Evolutionary conservation across 2,888 invertebrate genomes (phyloP).

Genomic region (Rhamnusium bicolor): DNA sequence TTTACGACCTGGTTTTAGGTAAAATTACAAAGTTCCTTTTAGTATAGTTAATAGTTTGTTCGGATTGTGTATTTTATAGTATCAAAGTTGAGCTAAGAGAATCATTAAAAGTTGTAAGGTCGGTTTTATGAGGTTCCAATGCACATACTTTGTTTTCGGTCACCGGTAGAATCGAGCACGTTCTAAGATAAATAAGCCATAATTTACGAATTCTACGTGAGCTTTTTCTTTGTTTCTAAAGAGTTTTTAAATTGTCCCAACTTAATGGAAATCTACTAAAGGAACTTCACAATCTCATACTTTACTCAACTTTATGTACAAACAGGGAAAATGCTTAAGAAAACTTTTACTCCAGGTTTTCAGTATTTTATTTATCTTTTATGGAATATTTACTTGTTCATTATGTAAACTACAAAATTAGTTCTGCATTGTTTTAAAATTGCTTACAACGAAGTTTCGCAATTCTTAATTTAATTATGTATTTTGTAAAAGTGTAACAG

Average conservation of each 20-base stretch:
- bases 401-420: slow-evolving; percentile 33
- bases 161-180: slow-evolving; percentile 45
- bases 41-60: slow-evolving; percentile 23
- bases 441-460: neutral
- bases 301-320: slow-evolving; percentile 39
- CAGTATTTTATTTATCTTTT: slow-evolving; percentile 25
- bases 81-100: slow-evolving; percentile 29
- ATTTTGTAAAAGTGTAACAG: neutral
- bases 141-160: slow-evolving; percentile 42
- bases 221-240: slow-evolving; percentile 46
- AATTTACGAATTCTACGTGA: slow-evolving; percentile 51
- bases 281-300: slow-evolving; percentile 37
- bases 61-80: slow-evolving; percentile 29
- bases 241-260: slow-evolving; percentile 46
- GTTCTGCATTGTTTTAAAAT: slow-evolving; percentile 29
- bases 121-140: slow-evolving; percentile 49
- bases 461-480: neutral
- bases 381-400: slow-evolving; percentile 30
- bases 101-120: slow-evolving; percentile 41
- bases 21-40: slow-evolving; percentile 28
- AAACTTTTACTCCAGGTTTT: slow-evolving; percentile 9
- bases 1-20: slow-evolving; percentile 20
- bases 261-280: slow-evolving; percentile 47
- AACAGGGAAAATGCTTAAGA: slow-evolving; percentile 5
- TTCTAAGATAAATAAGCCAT: slow-evolving; percentile 51